Conservation (phyloP, 2,888 invertebrate species). For the Lobophora halterata region DNA sequence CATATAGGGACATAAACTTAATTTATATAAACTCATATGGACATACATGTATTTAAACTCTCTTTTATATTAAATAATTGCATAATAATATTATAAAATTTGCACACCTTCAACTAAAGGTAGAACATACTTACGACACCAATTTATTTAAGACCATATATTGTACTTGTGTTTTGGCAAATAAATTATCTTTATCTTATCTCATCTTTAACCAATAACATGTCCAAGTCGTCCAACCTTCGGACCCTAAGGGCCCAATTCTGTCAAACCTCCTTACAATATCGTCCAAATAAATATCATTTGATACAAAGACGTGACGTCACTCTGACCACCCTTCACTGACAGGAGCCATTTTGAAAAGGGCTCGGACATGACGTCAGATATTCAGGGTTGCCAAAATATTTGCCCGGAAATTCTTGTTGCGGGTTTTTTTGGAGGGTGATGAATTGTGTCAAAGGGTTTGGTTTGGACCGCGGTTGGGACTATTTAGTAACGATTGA, state of each 20-base stretch:
- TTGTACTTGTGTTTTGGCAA: too few species aligned
- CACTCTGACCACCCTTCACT: conserved; percentile 62
- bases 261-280: conserved; percentile 40
- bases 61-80: too few species aligned
- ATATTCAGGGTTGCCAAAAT: conserved; percentile 66
- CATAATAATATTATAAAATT: too few species aligned
- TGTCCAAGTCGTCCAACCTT: conserved; percentile 2
- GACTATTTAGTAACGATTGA: conserved; percentile 17
- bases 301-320: conserved; percentile 55
- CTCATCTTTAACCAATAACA: too few species aligned
- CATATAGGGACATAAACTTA: too few species aligned
- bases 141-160: too few species aligned
- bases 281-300: conserved; percentile 64
- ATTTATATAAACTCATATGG: too few species aligned
- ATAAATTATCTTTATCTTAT: too few species aligned
- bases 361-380: conserved; percentile 68
- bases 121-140: too few species aligned
- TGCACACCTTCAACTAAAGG: too few species aligned
- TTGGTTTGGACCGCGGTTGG: conserved; percentile 6
- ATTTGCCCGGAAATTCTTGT: conserved; percentile 56
- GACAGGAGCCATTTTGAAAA: conserved; percentile 70
- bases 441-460: conserved; percentile 23
- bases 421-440: conserved; percentile 26
- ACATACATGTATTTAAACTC: too few species aligned
- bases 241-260: conserved; percentile 19